Base-by-base conservation (phyloP, 2,888 invertebrate species). In the Biston stratarius region DNA sequence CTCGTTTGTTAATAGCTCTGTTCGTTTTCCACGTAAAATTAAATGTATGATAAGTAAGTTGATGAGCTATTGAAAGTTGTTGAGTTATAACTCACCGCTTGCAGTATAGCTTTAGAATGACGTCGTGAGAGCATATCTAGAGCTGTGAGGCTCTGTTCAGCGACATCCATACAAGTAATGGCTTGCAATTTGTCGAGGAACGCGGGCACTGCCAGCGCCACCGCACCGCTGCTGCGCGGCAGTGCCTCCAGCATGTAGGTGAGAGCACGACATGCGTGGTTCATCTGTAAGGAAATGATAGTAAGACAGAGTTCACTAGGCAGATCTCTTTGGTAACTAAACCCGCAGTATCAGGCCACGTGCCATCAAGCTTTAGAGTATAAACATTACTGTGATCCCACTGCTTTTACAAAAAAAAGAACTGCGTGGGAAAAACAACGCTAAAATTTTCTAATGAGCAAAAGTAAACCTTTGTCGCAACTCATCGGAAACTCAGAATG, bases 191-290 rank as follows among this genome's bases (percentile, higher is more conserved):
- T 99, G 91, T 99, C 99, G 64, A 99, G 94, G 92, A 99, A 99
- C 0, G 98, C 98, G 0, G 99, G 99, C 67, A 99, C 98, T 2
- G 99, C 99, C 82, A 99, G 98, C 2, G 99, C 98, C 10, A 99
- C 99, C 2, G 99, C 97, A 33, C 97, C 97, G 57, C 99, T 98
- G 45, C 99, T 99, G 67, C 99, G 96, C 0, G 99, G 99, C 75
- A 99, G 88, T 0, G 99, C 99, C 90, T 99, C 99, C 96, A 99
- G 97, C 99, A 99, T 99, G 91, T 99, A 99, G 0, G 99, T 99
- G 47, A 99, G 95, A 0, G 99, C 99, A 49, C 99, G 97, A 84
- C 99, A 99, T 0, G 99, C 99, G 89, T 99, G 99, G 87, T 99
- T 99, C 99, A 99, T 99, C 97, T 97, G 76, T 0, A 60, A 51